Evolutionary conservation across 2,113 vertebrate species (phyloP).

Genomic region (Sterrhoptilus dennistouni): DNA sequence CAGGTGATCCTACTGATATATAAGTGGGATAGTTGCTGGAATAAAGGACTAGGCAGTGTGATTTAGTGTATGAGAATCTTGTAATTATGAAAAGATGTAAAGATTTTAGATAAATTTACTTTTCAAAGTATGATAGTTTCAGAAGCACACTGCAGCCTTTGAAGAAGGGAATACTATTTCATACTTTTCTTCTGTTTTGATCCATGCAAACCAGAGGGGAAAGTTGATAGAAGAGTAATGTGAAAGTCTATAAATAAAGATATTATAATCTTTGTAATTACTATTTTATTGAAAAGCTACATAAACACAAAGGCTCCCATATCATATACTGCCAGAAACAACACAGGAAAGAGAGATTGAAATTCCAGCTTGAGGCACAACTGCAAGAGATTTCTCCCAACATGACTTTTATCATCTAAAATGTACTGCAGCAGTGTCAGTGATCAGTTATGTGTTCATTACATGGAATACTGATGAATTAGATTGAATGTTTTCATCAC

Average conservation of each 20-base stretch:
- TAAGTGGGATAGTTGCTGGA: constrained; percentile 43
- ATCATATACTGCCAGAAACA: not conserved
- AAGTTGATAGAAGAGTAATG: not conserved
- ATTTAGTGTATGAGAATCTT: constrained; percentile 28
- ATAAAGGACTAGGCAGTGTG: constrained; percentile 51
- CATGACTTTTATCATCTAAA: not conserved
- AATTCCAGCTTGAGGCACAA: constrained; percentile 46
- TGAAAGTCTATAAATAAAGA: not conserved
- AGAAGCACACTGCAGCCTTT: not conserved
- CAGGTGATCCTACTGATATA: constrained; percentile 41
- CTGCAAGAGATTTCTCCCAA: constrained; percentile 42
- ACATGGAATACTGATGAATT: constrained; percentile 38
- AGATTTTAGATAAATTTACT: not conserved
- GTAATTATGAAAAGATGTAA: not conserved
- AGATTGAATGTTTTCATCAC: constrained; percentile 15
- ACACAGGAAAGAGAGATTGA: not conserved
- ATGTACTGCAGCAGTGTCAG: not conserved
- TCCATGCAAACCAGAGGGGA: not conserved
- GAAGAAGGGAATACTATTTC: not conserved
- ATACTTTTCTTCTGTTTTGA: not conserved
- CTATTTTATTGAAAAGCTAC: not conserved
- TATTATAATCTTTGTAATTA: not conserved
- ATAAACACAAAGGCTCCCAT: not conserved
- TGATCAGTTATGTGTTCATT: constrained; percentile 21
- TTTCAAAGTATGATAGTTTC: not conserved